Conservation (phyloP, 2,113 vertebrate species). For the Pteronura brasiliensis region DNA sequence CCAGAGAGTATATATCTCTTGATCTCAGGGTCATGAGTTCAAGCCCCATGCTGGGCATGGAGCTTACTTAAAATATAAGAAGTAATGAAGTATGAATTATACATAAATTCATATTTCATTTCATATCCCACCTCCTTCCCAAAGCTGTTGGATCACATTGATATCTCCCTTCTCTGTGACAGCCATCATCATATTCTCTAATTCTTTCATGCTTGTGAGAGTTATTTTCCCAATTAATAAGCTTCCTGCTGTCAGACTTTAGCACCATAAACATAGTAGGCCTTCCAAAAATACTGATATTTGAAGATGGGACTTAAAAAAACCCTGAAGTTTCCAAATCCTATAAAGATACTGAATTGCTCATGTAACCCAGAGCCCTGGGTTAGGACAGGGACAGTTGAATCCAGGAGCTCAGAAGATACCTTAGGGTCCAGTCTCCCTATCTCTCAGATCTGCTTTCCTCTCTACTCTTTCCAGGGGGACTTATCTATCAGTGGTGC, state of each 20-base stretch:
- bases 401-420: not conserved
- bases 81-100: not conserved
- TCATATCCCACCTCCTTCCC: not conserved
- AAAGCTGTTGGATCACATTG: not conserved
- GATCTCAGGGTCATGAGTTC: not conserved
- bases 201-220: not conserved
- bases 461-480: not conserved
- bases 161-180: not conserved
- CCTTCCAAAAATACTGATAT: not conserved
- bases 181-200: not conserved
- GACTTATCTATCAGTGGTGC: not conserved
- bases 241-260: not conserved
- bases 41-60: not conserved
- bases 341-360: not conserved
- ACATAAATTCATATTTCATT: not conserved
- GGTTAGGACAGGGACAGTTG: not conserved
- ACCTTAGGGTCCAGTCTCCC: not conserved
- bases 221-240: not conserved
- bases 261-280: not conserved
- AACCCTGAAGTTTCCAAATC: not conserved
- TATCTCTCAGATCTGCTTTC: not conserved
- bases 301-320: not conserved
- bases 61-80: not conserved
- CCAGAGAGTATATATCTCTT: not conserved
- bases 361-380: not conserved